phyloP scores from a whole-genome alignment of 2,797 vertebrate genomes.

The Lacerta agilis region DNA sequence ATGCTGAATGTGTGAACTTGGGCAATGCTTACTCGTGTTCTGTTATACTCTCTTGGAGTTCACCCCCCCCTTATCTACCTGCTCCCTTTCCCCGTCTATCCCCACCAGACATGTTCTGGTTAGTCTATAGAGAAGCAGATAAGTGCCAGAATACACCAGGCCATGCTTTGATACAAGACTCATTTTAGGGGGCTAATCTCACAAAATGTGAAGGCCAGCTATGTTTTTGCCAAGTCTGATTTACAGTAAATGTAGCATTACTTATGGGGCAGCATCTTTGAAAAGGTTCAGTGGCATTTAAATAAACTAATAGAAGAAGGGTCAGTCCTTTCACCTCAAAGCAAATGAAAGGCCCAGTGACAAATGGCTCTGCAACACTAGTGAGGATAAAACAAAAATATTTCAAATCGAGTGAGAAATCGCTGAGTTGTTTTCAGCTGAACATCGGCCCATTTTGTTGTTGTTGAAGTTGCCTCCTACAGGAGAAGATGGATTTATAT shows the following conservation, averaged over 20 bases:
- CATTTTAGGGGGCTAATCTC: constrained; percentile 33
- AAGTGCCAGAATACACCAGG: constrained; percentile 30
- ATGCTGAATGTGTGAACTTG: neutral
- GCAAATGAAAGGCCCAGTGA: constrained; percentile 42
- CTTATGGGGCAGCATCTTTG: constrained; percentile 38
- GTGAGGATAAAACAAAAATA: constrained; percentile 18
- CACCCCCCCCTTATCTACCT: neutral
- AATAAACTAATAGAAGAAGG: constrained; percentile 49
- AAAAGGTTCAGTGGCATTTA: constrained; percentile 55
- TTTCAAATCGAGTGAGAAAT: constrained; percentile 49
- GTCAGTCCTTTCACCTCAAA: constrained; percentile 48
- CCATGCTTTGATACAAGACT: constrained; percentile 34
- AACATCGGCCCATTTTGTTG: constrained; percentile 16
- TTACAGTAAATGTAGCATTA: constrained; percentile 41
- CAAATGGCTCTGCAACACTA: constrained; percentile 45
- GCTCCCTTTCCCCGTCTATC: neutral
- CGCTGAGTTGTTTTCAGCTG: constrained; percentile 2
- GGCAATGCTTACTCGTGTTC: neutral
- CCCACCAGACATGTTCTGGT: neutral
- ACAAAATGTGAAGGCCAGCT: neutral
- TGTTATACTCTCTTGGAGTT: too few relatives aligned
- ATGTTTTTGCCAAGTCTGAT: constrained; percentile 42
- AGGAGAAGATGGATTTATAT: constrained; percentile 55
- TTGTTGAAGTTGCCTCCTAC: constrained; percentile 41
- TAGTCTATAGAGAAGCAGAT: constrained; percentile 32